Percentiles rank a stretch among this genome's conserved stretches.
phyloP scores from a whole-genome alignment of 1,140 invertebrate species.

The Brachionus paranguensis region DNA sequence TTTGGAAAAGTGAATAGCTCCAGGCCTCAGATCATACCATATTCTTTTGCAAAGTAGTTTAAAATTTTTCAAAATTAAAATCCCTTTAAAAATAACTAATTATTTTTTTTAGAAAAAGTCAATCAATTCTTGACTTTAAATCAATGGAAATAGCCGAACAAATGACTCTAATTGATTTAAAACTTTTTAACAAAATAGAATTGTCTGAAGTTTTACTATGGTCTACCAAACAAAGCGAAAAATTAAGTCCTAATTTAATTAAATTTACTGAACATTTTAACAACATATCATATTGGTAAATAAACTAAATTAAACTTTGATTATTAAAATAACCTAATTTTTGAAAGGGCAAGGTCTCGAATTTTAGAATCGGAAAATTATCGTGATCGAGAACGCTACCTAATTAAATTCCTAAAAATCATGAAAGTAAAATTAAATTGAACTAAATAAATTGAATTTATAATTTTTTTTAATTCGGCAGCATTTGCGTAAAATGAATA shows the following conservation, averaged over 20 bases:
- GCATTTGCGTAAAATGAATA: constrained; percentile 82
- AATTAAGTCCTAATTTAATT: constrained; percentile 88
- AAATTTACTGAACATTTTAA: constrained; percentile 98
- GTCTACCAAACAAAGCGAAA: constrained; percentile 93
- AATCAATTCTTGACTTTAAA: constrained; percentile 76
- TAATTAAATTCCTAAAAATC: constrained; percentile 94
- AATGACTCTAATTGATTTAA: constrained; percentile 92
- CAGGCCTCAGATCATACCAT: not conserved
- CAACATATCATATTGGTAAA: constrained; percentile 93
- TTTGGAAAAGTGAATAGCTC: not conserved
- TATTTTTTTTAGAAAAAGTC: not conserved
- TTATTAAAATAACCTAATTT: not conserved
- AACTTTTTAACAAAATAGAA: constrained; percentile 91
- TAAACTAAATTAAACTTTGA: not conserved
- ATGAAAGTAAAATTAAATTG: constrained; percentile 66
- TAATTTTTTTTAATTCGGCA: constrained; percentile 43
- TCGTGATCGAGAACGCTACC: constrained; percentile 88
- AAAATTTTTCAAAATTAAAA: constrained; percentile 45
- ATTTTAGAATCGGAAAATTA: constrained; percentile 74
- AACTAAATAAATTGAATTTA: not conserved
- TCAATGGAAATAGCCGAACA: constrained; percentile 87
- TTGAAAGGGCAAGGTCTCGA: constrained; percentile 66
- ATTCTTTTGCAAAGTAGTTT: not conserved
- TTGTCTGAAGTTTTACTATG: constrained; percentile 87
- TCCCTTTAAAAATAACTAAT: constrained; percentile 50